phyloP scores from a whole-genome alignment of 92 coral and sea anemone species.

The Montipora capitata region DNA sequence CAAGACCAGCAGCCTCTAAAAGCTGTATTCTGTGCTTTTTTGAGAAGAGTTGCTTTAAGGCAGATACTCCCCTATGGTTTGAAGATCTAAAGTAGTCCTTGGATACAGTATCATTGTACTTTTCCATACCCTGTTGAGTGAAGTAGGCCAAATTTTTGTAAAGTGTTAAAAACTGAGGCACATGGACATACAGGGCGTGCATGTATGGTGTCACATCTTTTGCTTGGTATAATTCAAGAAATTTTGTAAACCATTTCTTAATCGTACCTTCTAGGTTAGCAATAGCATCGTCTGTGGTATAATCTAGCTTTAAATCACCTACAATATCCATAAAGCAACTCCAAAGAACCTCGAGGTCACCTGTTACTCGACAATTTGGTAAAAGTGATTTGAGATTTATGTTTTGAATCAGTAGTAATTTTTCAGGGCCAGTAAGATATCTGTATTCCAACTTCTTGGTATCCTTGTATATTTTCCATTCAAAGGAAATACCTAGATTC shows the following conservation, averaged over 20 bases:
- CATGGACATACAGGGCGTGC: not conserved
- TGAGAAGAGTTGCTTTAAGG: constrained; percentile 23
- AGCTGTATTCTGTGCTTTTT: constrained; percentile 33
- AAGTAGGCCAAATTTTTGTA: constrained; percentile 32
- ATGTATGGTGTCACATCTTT: constrained; percentile 15
- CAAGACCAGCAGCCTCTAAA: constrained; percentile 43
- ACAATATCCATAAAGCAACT: not conserved
- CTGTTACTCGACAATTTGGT: not conserved
- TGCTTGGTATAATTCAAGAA: not conserved
- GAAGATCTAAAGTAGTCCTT: constrained; percentile 36
- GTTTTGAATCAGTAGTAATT: not conserved
- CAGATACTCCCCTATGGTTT: constrained; percentile 44
- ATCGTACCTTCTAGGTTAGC: not conserved
- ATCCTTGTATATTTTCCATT: not conserved
- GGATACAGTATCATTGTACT: constrained; percentile 54
- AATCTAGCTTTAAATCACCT: not conserved
- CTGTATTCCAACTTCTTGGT: constrained; percentile 12
- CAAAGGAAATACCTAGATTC: not conserved
- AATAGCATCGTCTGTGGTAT: not conserved
- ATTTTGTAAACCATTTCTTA: constrained; percentile 9
- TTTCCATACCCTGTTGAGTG: constrained; percentile 39
- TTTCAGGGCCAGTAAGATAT: constrained; percentile 18
- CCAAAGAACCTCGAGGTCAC: not conserved
- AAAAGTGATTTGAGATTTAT: not conserved
- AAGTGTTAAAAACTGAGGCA: no score